Evolutionary conservation across 2,888 invertebrate species (phyloP), one percentile per base, ranked within the genome.

Genomic region (Imbricaverruca yamaguchii): DNA sequence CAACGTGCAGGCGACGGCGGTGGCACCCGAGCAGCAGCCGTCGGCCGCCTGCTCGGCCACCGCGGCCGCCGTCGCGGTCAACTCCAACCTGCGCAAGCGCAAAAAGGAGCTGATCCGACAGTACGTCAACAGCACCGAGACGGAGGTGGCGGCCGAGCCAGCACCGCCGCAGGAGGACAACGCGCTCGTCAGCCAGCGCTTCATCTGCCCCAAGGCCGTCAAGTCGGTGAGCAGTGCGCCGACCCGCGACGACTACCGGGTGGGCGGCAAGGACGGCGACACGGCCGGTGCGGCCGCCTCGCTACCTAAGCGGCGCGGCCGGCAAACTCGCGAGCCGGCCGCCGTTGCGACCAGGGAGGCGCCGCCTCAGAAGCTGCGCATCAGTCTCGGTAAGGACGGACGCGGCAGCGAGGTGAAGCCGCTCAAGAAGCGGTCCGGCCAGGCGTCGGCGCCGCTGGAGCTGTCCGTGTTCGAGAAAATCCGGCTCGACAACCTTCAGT

Each of bases 91-190:
- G 63, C 89, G 95, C 55, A 96, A 95, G 95, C 90, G 95, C 8
- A 96, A 96, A 88, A 96, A 96, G 86, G 95, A 96, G 86, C 86
- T 96, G 81, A 87, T 96, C 59, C 90, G 94, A 39, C 93, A 95
- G 86, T 93, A 93, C 85, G 57, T 78, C 56, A 78, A 78, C 78
- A 78, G 56, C 56, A 78, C 78, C 4, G 78, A 78, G 57, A 78
- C 78, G 56, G 78, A 57, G 57, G 57, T 3, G 0, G 23, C 55
- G 13, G 23, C 78, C 21, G 56, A 55, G 78, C 55, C 78, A 12
- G 78, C n/a, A 15, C 78, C 78, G n/a, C 78, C 78, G 9, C 78
- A 57, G 78, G 78, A 78, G n/a, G 57, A 57, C 23, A 78, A 23
- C 57, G 56, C 56, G 23, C 15, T 53, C 18, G 74, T 74, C 74